Evolutionary conservation across 2,113 vertebrate genomes (phyloP), one percentile per base, ranked within the genome.

Genomic region (Periophthalmodon schlosseri): DNA sequence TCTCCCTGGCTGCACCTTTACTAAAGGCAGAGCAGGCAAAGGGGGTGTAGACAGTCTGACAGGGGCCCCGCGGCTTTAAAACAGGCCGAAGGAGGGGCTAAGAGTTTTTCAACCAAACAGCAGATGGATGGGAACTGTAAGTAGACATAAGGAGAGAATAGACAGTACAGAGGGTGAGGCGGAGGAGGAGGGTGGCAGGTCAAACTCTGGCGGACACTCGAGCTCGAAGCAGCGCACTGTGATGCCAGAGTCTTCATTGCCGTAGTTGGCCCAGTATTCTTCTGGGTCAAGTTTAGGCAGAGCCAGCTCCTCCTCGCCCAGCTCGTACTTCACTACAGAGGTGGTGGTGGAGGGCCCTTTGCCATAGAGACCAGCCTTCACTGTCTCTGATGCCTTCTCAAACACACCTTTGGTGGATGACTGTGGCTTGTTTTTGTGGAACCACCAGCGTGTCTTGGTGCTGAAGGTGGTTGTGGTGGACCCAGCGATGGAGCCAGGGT

Each of bases 361-460:
- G 14, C 91, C 90, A 18, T 75, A 88, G 77, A 93, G 91, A 84
- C 93, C 91, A 57, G 95, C 95, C 68, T 95, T 96, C 56, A 95
- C 88, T 1, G 93, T 95, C 84, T 95, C 94, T 0, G 93, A 92
- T n/a, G 85, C 77, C 74, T 95, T 95, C 75, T 94, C 93, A 11
- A 93, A 93, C 74, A 95, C 64, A 49, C 95, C 95, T 81, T 95
- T 95, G 4, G 95, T 94, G 73, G 94, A 94, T 2, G 96, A 95
- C 86, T 95, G 94, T 9, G 96, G 95, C 92, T 95, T 95, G 80
- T 95, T 94, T 66, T 95, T 96, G 75, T 94, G 93, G 87, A 94
- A 94, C 94, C 94, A 95, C 94, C 94, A 95, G 82, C 94, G 92
- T 76, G 94, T 95, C 84, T 94, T 95, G 85, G 94, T 95, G 88